Percentiles rank a stretch among this genome's conserved stretches.
Evolutionary conservation across 2,797 vertebrate genomes (phyloP).

Genomic region (Schizothorax lantsangensis): DNA sequence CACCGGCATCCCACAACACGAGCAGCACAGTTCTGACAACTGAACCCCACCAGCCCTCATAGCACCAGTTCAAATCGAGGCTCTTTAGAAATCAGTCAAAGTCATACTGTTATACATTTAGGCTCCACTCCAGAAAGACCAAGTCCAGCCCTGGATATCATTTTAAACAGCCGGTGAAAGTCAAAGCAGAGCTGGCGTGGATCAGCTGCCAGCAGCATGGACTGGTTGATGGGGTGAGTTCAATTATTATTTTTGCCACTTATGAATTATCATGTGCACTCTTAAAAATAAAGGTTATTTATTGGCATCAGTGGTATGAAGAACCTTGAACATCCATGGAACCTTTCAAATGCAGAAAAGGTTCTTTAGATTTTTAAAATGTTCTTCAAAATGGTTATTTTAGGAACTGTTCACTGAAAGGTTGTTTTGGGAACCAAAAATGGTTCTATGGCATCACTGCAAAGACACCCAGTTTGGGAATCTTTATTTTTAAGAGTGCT

Average conservation of each 20-base stretch:
- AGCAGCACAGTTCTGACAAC: slow-evolving; percentile 45
- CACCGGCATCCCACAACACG: slow-evolving; percentile 51
- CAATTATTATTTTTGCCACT: background rate
- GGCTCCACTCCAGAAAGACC: background rate
- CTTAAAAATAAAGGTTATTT: background rate
- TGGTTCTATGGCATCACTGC: too few species aligned
- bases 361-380: too few species aligned
- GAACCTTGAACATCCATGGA: background rate
- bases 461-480: too few species aligned
- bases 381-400: background rate
- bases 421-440: background rate
- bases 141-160: slow-evolving; percentile 22
- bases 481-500: too few species aligned
- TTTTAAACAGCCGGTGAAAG: slow-evolving; percentile 53
- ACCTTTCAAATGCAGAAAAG: background rate
- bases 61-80: background rate
- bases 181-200: slow-evolving; percentile 73
- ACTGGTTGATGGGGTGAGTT: slow-evolving; percentile 97
- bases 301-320: background rate
- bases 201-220: slow-evolving; percentile 83
- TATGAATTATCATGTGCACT: background rate
- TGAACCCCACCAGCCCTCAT: background rate
- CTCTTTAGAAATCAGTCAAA: slow-evolving; percentile 60
- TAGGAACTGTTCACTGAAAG: too few species aligned
- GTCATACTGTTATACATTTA: slow-evolving; percentile 52